A percentile compares a stretch with the other conserved stretches of the same genome.
phyloP scores from a whole-genome alignment of 2,113 vertebrate genomes.

The Xenus cinereus region DNA sequence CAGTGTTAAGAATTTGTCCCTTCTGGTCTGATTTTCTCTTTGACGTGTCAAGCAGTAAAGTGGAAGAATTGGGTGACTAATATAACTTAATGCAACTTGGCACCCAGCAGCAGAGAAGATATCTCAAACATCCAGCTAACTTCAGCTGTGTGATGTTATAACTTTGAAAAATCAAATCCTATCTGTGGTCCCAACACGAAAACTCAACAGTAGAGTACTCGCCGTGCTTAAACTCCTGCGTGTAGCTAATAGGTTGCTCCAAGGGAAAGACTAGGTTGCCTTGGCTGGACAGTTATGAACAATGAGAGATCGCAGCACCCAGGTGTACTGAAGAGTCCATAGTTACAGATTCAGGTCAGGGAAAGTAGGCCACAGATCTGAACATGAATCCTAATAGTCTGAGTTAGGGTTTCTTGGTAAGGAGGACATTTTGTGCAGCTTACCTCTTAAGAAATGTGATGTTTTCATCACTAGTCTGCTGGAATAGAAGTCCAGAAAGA shows the following conservation, averaged over 20 bases:
- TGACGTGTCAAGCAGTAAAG: not conserved
- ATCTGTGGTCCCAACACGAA: not conserved
- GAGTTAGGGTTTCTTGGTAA: not conserved
- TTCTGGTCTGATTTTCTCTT: not conserved
- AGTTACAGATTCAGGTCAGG: slow-evolving; percentile 19
- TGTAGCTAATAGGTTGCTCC: not conserved
- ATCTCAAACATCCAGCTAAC: not conserved
- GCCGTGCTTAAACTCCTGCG: not conserved
- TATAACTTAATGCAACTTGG: not conserved
- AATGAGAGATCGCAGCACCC: not conserved
- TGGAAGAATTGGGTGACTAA: not conserved
- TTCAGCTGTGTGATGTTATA: not conserved
- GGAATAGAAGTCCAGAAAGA: not conserved
- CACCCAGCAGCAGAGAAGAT: not conserved
- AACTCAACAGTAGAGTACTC: not conserved
- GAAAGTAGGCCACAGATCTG: not conserved
- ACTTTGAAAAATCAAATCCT: not conserved
- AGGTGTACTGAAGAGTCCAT: not conserved
- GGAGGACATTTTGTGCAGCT: not conserved
- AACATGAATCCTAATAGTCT: not conserved
- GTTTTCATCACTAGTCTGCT: not conserved
- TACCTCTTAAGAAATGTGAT: not conserved
- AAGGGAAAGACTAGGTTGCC: not conserved
- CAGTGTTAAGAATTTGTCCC: not conserved
- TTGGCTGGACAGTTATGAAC: not conserved